These are phyloP conservation scores for Melanocharis versteri DNA, from an alignment of 2,113 vertebrate species.

Conservation along the genomic window DNA sequence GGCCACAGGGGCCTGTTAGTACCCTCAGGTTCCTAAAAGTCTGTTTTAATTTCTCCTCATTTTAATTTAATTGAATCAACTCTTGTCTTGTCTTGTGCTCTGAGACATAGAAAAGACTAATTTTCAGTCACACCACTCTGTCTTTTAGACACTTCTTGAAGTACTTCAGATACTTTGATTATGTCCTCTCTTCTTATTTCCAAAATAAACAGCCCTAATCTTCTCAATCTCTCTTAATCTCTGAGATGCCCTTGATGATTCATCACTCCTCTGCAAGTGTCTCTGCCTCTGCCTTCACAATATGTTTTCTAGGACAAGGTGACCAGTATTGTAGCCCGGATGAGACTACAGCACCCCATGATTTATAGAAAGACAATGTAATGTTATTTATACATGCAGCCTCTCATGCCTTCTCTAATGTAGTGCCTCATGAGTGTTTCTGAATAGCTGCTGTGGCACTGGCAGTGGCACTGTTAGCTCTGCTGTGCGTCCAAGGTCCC, in stretches of 20 bases:
- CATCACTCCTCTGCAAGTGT: neutral
- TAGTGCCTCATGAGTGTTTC: rapidly evolving
- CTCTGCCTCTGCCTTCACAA: neutral
- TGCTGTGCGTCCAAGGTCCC: neutral
- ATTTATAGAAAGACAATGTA: neutral
- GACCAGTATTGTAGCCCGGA: neutral
- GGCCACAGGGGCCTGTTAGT: neutral
- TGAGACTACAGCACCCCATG: neutral
- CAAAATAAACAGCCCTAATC: neutral
- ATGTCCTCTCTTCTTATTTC: neutral
- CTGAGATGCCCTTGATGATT: neutral
- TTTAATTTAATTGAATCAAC: neutral
- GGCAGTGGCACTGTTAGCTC: neutral
- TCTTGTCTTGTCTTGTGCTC: neutral
- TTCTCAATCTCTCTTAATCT: neutral
- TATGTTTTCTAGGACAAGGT: neutral
- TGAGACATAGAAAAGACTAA: neutral
- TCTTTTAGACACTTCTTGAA: neutral
- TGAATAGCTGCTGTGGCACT: neutral
- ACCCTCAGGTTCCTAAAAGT: neutral
- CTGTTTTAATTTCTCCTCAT: neutral
- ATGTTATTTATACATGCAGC: neutral
- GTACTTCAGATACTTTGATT: constrained; percentile 1
- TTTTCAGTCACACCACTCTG: neutral
- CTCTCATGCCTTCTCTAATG: neutral